Percentiles rank a stretch among this genome's conserved stretches.
Evolutionary conservation across 2,113 vertebrate species (phyloP).

Genomic region (Crotalus tigris): DNA sequence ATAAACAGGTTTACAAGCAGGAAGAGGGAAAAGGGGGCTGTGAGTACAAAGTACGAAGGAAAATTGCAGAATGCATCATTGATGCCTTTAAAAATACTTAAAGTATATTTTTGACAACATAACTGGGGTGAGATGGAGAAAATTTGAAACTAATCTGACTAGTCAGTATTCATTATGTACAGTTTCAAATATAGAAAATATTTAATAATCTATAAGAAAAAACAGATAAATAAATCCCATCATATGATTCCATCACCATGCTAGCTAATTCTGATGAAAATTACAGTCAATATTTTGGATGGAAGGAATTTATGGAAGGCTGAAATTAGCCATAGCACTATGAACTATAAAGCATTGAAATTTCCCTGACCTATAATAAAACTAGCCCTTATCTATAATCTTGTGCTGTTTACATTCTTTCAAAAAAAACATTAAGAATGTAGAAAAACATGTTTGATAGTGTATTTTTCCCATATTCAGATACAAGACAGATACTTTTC

Average conservation of each 20-base stretch:
- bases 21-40: background rate
- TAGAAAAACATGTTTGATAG: background rate
- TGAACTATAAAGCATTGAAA: background rate
- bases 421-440: background rate
- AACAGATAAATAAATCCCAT: slow-evolving; percentile 4
- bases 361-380: background rate
- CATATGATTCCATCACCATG: background rate
- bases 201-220: slow-evolving; percentile 41
- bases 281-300: background rate
- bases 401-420: background rate
- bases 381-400: background rate
- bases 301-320: background rate
- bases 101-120: slow-evolving; percentile 22
- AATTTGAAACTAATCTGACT: slow-evolving; percentile 35
- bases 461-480: background rate
- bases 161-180: slow-evolving; percentile 40
- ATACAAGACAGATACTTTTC: background rate
- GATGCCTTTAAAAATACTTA: slow-evolving; percentile 27
- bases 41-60: slow-evolving; percentile 29
- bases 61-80: slow-evolving; percentile 31
- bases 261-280: background rate
- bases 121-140: background rate
- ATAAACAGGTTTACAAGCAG: slow-evolving; percentile 24
- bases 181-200: slow-evolving; percentile 57
- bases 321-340: background rate